A percentile compares a stretch with the other conserved stretches of the same genome.
Conservation (phyloP, 53 echinoderm and acorn worm species). For the Hippasteria phrygiana region DNA sequence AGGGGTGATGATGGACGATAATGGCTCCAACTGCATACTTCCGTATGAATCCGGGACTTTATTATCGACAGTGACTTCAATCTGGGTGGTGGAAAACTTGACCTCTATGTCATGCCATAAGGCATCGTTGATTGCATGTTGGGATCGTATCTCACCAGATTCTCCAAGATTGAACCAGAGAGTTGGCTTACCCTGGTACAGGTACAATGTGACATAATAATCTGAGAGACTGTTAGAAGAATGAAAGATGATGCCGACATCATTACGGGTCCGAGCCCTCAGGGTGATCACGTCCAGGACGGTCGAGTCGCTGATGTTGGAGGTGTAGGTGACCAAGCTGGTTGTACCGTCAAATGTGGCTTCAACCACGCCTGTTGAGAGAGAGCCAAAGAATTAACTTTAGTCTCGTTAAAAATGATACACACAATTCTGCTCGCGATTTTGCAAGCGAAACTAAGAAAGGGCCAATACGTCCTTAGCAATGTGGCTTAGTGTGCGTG, state of each 20-base stretch:
- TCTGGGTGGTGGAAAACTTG: slow-evolving; percentile 23
- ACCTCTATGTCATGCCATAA: slow-evolving; percentile 83
- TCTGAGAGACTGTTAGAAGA: slow-evolving; percentile 52
- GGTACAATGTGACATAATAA: slow-evolving; percentile 76
- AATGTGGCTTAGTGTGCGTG: no score
- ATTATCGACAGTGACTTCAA: slow-evolving; percentile 40
- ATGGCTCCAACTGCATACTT: not conserved
- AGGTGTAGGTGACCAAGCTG: slow-evolving; percentile 66
- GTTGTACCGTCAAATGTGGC: slow-evolving; percentile 76
- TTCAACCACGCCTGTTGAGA: slow-evolving; percentile 73
- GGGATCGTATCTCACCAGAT: slow-evolving; percentile 1
- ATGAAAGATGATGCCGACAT: slow-evolving; percentile 64
- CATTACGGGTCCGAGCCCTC: slow-evolving; percentile 66
- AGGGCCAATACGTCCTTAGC: no score
- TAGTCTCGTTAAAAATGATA: no score
- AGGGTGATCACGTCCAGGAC: slow-evolving; percentile 73
- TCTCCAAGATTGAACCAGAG: slow-evolving; percentile 67
- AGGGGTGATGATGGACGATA: slow-evolving; percentile 60
- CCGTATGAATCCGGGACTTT: not conserved
- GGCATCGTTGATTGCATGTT: slow-evolving; percentile 70
- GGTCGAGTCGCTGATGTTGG: slow-evolving; percentile 69
- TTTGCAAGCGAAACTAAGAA: no score
- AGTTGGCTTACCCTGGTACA: slow-evolving; percentile 31
- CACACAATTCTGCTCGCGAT: no score
- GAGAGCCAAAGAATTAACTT: not conserved